Evolutionary conservation across 2,797 vertebrate genomes (phyloP).

Genomic region (Glyptemys insculpta): DNA sequence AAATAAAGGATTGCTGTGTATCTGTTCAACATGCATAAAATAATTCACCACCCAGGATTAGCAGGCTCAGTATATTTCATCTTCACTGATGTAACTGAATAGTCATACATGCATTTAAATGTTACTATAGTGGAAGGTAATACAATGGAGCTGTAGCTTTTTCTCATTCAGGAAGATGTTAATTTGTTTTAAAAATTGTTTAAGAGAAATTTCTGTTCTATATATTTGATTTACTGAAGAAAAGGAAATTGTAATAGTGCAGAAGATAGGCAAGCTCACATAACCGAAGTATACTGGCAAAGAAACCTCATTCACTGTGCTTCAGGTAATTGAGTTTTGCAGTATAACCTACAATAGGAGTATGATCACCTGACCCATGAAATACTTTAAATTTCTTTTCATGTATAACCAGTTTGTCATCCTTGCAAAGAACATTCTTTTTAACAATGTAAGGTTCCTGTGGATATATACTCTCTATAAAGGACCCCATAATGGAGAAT

Average conservation of each 20-base stretch:
- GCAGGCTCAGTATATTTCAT: slow-evolving; percentile 49
- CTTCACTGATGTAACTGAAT: slow-evolving; percentile 56
- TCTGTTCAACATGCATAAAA: slow-evolving; percentile 48
- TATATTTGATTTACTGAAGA: background rate
- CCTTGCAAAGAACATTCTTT: background rate
- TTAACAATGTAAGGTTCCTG: background rate
- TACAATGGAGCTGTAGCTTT: slow-evolving; percentile 41
- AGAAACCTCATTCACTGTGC: background rate
- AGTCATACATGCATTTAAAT: slow-evolving; percentile 59
- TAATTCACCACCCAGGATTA: slow-evolving; percentile 17
- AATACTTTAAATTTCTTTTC: background rate
- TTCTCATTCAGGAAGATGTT: slow-evolving; percentile 14
- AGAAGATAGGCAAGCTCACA: background rate
- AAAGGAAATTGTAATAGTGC: background rate
- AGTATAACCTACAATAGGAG: background rate
- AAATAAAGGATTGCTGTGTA: slow-evolving; percentile 28
- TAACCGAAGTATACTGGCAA: background rate
- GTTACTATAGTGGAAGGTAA: slow-evolving; percentile 38
- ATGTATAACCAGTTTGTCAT: background rate
- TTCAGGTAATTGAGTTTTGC: background rate
- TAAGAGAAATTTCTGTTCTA: background rate
- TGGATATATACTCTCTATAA: background rate
- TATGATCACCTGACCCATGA: background rate
- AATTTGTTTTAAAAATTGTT: background rate
- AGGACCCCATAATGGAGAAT: background rate